phyloP scores from a whole-genome alignment of 2,113 vertebrate species.

The Mus musculus region DNA sequence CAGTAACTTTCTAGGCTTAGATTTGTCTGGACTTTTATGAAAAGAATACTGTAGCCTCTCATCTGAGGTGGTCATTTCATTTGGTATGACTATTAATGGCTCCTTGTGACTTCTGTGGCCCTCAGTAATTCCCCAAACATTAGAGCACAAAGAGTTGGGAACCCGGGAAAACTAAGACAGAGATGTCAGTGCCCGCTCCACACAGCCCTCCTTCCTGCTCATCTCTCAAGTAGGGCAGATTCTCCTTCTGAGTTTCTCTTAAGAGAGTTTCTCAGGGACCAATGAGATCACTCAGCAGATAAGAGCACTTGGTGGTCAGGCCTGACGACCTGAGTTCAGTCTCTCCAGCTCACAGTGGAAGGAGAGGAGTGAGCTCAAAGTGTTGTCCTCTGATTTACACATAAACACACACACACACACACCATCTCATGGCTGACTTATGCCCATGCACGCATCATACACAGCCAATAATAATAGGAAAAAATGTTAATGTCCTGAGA shows the following conservation, averaged over 20 bases:
- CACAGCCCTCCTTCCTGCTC: neutral
- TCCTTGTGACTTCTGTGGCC: neutral
- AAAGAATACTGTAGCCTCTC: neutral
- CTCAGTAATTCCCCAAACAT: neutral
- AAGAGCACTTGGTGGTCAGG: neutral
- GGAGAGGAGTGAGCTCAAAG: neutral
- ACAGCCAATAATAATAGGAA: neutral
- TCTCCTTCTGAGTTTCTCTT: neutral
- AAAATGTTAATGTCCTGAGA: neutral
- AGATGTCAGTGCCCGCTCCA: neutral
- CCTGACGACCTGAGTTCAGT: neutral
- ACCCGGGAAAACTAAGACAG: too few species aligned
- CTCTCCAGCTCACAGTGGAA: neutral
- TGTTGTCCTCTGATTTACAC: neutral
- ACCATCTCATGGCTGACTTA: neutral
- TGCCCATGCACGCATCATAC: neutral
- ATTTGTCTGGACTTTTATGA: constrained; percentile 1
- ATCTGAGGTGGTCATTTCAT: neutral
- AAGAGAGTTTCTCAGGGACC: neutral
- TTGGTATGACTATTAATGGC: neutral
- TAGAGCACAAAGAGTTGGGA: neutral
- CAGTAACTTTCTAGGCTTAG: neutral
- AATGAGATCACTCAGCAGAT: neutral
- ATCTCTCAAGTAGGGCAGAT: neutral
- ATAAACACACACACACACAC: neutral